Base-by-base conservation (phyloP, 2,113 vertebrate genomes). In the Phalacrocorax brasilianus region DNA sequence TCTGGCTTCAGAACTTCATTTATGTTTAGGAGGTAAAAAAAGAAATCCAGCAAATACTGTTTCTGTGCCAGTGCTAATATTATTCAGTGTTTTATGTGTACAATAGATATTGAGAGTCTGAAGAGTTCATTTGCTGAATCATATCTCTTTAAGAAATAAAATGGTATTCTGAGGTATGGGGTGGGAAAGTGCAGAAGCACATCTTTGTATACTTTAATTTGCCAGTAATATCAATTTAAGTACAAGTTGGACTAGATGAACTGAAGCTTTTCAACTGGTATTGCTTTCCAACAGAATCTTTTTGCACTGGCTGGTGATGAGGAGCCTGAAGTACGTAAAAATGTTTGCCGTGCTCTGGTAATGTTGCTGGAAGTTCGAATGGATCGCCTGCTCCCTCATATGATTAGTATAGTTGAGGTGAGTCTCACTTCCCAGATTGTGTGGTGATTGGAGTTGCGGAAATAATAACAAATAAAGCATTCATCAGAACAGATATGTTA, bases 391-490 rank as follows among this genome's bases (percentile, higher is more conserved):
- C 99, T 99, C 96, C 99, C 99, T 73, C 99, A 99, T 95, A 99
- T 99, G 99, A 99, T 99, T 95, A 99, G 99, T 97, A 99, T 99
- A 97, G 98, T 99, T 35, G 99, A 99, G 98, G 99, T 99, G 96
- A 98, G 92, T 75, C 50, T 33, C 4, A 26, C 56, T 86, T 82
- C 18, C 18, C 23, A 27, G 21, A 20, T 3, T 32, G n/a, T 12
- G 4, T 63, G 30, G 7, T 70, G 7, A 45, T 65, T 53, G 21
- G 17, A 1, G 9, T 35, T 70, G 38, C 21, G 71, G 35, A 89
- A 83, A 58, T 74, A 62, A 23, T 55, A 62, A 68, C n/a, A 74
- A 67, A 75, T 53, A 6, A 85, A 40, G 2, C 6, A 9, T 89
- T 75, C 1, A 44, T 67, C 24, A 33, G 42, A 91, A 40, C 12